Conservation (phyloP, 2,888 invertebrate genomes). For the Hydropsyche betteni region DNA sequence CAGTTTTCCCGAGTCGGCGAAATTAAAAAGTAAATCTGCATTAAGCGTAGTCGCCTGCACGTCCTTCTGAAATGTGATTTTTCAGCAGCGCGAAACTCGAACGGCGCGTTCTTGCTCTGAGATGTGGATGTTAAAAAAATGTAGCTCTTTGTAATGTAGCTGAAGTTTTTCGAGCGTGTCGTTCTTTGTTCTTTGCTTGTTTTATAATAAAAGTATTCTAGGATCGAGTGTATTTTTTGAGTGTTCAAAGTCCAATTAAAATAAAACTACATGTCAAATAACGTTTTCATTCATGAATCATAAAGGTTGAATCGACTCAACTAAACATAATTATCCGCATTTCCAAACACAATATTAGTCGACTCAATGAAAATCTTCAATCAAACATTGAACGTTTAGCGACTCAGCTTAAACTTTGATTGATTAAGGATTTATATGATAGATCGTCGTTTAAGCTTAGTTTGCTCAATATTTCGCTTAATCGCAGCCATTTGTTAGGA, state of each 20-base stretch:
- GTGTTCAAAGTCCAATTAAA: no score
- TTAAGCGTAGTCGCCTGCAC: conserved; percentile 2
- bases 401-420: conserved; percentile 9
- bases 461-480: conserved; percentile 13
- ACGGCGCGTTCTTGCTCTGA: no score
- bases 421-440: conserved; percentile 6
- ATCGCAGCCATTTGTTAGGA: conserved; percentile 2
- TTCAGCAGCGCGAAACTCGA: no score
- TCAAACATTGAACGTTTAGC: neutral
- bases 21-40: conserved; percentile 25
- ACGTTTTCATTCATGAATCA: no score
- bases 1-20: conserved; percentile 1
- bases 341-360: neutral
- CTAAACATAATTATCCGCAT: neutral
- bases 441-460: conserved; percentile 14
- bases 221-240: no score
- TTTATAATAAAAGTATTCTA: no score
- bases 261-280: no score
- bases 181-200: no score
- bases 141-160: no score
- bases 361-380: neutral
- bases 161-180: no score
- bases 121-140: no score
- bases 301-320: no score
- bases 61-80: neutral